Evolutionary conservation across 2,113 vertebrate species (phyloP), one percentile per base, ranked within the genome.

Genomic region (Perca fluviatilis): DNA sequence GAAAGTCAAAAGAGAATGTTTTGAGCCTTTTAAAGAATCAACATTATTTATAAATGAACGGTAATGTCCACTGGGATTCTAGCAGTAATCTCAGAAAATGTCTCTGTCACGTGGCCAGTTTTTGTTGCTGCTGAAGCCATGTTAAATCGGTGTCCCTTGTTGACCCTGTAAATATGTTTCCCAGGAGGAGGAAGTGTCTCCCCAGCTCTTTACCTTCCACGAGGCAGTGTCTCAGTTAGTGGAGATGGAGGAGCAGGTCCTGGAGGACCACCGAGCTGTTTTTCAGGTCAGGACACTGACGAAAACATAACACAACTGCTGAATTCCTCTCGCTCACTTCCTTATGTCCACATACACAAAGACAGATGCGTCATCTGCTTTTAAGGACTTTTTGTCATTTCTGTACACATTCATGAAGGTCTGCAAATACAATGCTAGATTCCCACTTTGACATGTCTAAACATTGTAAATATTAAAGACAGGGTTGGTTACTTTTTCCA

Each of bases 181-280:
- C 19, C 90, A 99, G 98, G 98, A 99, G 91, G 98, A 99, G 87
- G 98, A 99, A 84, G 97, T 99, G 89, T 99, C 98, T 83, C 98
- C 98, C 0, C 98, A 99, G 57, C 93, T 99, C 85, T 99, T 99
- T 81, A 98, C 96, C 87, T 99, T 99, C 88, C 98, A 99, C 1
- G 98, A 99, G 94, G 98, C 97, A 1, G 98, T 99, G 62, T 99
- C 98, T 82, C 98, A 99, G 82, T 95, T 99, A 94, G 98, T 99
- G 21, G 98, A 99, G 93, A 99, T 99, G 98, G 98, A 99, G 91
- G 98, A 99, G 79, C 97, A 99, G 87, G 97, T 99, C 57, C 95
- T 99, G 80, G 98, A 99, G 94, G 97, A 99, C 87, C 98, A 99
- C 91, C 96, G 98, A 63, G 95, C 96, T 70, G 97, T 99, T 82